These are phyloP conservation scores for Pygoscelis antarcticus DNA, from an alignment of 2,113 vertebrate species.

Conservation along the genomic window DNA sequence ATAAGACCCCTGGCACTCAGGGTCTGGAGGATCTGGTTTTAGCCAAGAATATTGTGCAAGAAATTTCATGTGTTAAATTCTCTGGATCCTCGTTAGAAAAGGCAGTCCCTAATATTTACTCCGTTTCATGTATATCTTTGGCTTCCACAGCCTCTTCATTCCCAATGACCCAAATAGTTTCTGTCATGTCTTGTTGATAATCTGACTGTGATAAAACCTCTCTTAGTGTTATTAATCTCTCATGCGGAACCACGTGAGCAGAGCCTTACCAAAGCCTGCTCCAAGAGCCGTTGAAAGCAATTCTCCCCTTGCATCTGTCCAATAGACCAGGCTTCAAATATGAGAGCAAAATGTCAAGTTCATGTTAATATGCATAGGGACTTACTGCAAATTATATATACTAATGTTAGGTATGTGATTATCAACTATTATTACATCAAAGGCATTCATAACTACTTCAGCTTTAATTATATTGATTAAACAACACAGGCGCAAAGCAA, in stretches of 20 bases:
- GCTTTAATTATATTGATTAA: not conserved
- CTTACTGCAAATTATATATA: not conserved
- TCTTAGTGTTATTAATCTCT: not conserved
- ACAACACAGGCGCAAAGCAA: not conserved
- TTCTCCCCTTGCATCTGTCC: not conserved
- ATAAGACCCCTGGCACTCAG: not conserved
- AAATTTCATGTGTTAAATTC: not conserved
- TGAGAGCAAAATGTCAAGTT: not conserved
- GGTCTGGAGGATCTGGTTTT: not conserved
- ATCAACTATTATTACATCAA: not conserved
- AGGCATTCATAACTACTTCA: not conserved
- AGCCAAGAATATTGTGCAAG: not conserved
- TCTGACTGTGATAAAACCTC: not conserved
- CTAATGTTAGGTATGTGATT: not conserved
- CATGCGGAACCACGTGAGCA: not conserved
- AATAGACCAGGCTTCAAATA: not conserved
- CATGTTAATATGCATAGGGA: not conserved
- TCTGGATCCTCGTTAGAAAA: not conserved
- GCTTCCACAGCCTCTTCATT: not conserved
- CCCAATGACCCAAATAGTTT: not conserved
- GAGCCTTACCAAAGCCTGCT: not conserved
- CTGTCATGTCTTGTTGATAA: not conserved
- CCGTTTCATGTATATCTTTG: fast-evolving
- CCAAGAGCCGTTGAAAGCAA: not conserved
- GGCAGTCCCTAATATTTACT: not conserved